A percentile compares a stretch with the other conserved stretches of the same genome.
Evolutionary conservation across 2,113 vertebrate genomes (phyloP).

Genomic region (Gymnorhina tibicen): DNA sequence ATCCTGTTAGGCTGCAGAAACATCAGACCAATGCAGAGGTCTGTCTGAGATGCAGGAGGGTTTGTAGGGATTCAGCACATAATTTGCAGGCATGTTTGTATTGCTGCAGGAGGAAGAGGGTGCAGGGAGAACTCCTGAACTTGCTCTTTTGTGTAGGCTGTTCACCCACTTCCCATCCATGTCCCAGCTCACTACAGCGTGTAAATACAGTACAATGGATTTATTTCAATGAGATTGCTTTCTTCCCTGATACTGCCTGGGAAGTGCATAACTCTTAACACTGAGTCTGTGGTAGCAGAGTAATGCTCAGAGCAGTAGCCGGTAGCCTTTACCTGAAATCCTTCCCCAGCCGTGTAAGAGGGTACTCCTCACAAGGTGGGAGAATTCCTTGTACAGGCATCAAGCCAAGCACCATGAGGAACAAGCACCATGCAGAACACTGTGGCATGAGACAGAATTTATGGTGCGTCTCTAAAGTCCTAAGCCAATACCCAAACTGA

Average conservation of each 20-base stretch:
- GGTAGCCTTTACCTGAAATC: not conserved
- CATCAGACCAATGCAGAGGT: not conserved
- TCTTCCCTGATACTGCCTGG: not conserved
- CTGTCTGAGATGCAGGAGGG: not conserved
- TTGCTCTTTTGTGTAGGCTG: not conserved
- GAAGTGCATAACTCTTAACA: not conserved
- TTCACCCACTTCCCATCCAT: not conserved
- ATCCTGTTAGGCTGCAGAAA: not conserved
- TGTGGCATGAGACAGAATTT: not conserved
- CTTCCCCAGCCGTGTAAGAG: fast-evolving
- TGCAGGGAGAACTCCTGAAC: not conserved
- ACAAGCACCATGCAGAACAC: not conserved
- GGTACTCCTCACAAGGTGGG: fast-evolving
- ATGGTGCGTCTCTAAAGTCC: not conserved
- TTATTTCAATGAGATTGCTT: not conserved
- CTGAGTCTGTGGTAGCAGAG: not conserved
- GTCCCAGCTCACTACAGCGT: not conserved
- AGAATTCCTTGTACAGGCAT: not conserved
- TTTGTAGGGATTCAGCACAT: not conserved
- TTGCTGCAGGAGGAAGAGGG: not conserved
- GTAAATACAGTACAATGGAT: not conserved
- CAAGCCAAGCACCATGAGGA: not conserved
- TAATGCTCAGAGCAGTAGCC: not conserved
- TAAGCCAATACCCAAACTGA: not conserved
- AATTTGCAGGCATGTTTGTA: not conserved